Base-by-base conservation (phyloP, 2,113 vertebrate genomes). In the Etheostoma cragini region DNA sequence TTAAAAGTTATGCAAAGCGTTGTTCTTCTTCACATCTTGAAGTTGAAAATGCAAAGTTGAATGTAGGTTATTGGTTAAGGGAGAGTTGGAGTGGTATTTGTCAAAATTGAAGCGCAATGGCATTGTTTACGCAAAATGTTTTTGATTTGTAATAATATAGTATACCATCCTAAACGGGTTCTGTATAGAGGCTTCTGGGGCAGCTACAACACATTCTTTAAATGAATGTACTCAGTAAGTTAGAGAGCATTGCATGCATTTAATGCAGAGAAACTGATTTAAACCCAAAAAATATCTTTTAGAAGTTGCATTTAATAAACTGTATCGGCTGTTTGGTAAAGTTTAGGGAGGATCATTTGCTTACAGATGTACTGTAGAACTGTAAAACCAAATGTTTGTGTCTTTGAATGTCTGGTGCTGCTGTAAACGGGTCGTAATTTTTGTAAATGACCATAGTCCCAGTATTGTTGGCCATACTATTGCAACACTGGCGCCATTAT, bases 351-450 rank as follows among this genome's bases (percentile, higher is more conserved):
- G n/a, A 35, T 62, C 30, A 60, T 22, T 54, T 60, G 33, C 26
- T 16, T 45, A 12, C 45, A 71, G 21, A 11, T 38, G 8, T 35
- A 26, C 16, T 62, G 26, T 16, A 42, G 21, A 42, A 56, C 19
- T 45, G 1, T 80, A 12, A 50, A 73, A 60, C 33, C 19, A n/a
- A 54, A 7, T 47, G 35, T 50, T 58, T 46, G 61, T 61, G 10
- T 72, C 35, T 77, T 46, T 77, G 21, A 76, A 22, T 30, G 21
- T 68, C 13, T 45, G 30, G 15, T 60, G 24, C 3, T 26, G 11
- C 38, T 49, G 61, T 65, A 75, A 86, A 76, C 45, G 58, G 45
- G 60, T 60, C 17, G n/a, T 62, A 17, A 57, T 62, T 57, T 66
- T 58, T 65, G 17, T 46, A 66, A 78, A 71, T 47, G 47, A 61